A percentile compares a stretch with the other conserved stretches of the same genome.
phyloP scores from a whole-genome alignment of 2,113 vertebrate species.

The Corynorhinus townsendii region DNA sequence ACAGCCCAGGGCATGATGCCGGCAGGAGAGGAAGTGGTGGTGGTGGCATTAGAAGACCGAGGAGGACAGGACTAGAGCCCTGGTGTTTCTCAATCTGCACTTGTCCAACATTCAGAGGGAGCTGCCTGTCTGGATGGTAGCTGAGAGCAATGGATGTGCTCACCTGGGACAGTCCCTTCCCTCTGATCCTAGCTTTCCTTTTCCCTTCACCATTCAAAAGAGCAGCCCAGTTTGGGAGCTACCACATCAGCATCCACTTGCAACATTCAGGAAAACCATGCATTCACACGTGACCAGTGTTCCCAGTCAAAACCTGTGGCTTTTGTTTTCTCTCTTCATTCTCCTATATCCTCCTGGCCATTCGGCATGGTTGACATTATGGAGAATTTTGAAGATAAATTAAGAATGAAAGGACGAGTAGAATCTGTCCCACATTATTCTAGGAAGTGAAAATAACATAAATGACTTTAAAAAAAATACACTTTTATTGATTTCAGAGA shows the following conservation, averaged over 20 bases:
- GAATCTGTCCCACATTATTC: not conserved
- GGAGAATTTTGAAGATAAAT: not conserved
- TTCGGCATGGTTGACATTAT: not conserved
- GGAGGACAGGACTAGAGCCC: accelerated
- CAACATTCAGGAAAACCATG: not conserved
- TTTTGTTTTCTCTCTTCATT: not conserved
- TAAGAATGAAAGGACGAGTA: not conserved
- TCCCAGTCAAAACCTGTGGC: not conserved
- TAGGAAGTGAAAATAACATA: not conserved
- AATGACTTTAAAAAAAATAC: not conserved
- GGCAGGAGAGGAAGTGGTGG: not conserved
- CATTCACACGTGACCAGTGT: not conserved
- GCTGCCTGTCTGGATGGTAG: not conserved
- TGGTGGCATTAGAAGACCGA: not conserved
- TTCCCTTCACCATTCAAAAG: not conserved
- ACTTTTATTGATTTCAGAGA: no score
- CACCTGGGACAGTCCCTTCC: not conserved
- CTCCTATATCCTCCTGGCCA: not conserved
- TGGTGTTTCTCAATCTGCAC: not conserved
- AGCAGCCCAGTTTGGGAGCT: not conserved
- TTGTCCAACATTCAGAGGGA: not conserved
- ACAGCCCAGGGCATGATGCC: not conserved
- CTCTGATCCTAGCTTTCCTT: not conserved
- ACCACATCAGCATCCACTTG: not conserved
- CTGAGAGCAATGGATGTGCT: not conserved